Conservation (phyloP, 92 coral and sea anemone genomes). For the Zoanthus sociatus region DNA sequence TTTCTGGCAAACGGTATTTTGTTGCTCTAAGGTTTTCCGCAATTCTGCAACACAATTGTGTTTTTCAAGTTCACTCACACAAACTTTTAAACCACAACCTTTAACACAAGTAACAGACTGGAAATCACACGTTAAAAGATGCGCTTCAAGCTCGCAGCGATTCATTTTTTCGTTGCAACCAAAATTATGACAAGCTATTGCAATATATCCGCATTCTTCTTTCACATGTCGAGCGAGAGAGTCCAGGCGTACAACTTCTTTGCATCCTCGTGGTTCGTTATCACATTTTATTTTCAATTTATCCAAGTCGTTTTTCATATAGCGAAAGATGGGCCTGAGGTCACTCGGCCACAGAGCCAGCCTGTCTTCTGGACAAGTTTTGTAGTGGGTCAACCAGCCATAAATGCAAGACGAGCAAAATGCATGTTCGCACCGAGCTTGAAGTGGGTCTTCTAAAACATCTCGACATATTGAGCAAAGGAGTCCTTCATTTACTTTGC, state of each 20-base stretch:
- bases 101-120: conserved; percentile 79
- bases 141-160: conserved; percentile 81
- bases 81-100: conserved; percentile 87
- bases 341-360: conserved; percentile 89
- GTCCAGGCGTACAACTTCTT: conserved; percentile 74
- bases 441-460: conserved; percentile 87
- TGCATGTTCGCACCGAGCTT: conserved; percentile 92
- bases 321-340: conserved; percentile 84
- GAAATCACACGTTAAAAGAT: conserved; percentile 68
- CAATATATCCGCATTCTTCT: conserved; percentile 83
- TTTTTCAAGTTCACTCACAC: conserved; percentile 72
- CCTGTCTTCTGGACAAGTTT: conserved; percentile 91
- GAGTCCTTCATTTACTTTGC: conserved; percentile 83
- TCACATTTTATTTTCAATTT: conserved; percentile 85
- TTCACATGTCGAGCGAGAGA: conserved; percentile 76
- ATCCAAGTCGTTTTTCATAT: conserved; percentile 88
- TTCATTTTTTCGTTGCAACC: conserved; percentile 78
- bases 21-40: conserved; percentile 73
- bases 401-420: conserved; percentile 82
- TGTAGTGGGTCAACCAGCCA: conserved; percentile 87
- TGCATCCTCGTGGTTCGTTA: conserved; percentile 81
- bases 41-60: conserved; percentile 87
- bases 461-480: conserved; percentile 89
- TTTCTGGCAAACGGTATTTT: conserved; percentile 52
- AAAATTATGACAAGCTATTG: conserved; percentile 72